Percentiles rank a stretch among this genome's conserved stretches.
Evolutionary conservation across 2,113 vertebrate species (phyloP).

Genomic region (Callipepla squamata): DNA sequence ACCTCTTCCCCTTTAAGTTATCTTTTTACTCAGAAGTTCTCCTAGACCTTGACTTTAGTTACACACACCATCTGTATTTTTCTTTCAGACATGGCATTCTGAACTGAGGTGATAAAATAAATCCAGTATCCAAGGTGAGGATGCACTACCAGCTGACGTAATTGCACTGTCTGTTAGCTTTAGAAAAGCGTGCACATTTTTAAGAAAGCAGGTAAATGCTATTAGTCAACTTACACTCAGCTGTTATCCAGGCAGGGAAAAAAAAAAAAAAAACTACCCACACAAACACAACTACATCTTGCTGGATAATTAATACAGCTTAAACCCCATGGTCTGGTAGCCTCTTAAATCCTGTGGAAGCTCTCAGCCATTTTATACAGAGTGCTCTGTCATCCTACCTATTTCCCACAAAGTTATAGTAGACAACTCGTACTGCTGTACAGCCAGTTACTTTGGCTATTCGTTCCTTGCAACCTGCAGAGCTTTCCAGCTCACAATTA

Average conservation of each 20-base stretch:
- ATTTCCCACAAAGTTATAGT: neutral
- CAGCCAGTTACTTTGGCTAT: neutral
- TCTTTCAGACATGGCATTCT: neutral
- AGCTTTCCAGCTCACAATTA: conserved; percentile 16
- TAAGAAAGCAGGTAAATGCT: neutral
- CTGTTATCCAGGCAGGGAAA: neutral
- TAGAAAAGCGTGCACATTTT: neutral
- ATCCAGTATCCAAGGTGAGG: neutral
- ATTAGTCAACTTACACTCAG: neutral
- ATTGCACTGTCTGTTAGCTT: neutral
- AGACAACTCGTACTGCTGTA: neutral
- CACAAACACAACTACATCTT: neutral
- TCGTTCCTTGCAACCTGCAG: neutral
- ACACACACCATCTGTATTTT: neutral
- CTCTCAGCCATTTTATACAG: neutral
- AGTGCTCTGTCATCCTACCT: neutral
- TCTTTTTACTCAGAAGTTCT: neutral
- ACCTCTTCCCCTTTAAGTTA: neutral
- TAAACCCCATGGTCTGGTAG: neutral
- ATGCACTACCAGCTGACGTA: neutral
- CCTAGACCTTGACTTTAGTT: neutral
- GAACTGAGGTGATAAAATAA: neutral
- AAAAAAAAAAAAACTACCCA: no score
- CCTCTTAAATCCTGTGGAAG: neutral
- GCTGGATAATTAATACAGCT: neutral